Percentiles rank a stretch among this genome's conserved stretches.
These are phyloP conservation scores for Cephus sareptanus DNA, from an alignment of 2,888 invertebrate species.

Conservation along the genomic window DNA sequence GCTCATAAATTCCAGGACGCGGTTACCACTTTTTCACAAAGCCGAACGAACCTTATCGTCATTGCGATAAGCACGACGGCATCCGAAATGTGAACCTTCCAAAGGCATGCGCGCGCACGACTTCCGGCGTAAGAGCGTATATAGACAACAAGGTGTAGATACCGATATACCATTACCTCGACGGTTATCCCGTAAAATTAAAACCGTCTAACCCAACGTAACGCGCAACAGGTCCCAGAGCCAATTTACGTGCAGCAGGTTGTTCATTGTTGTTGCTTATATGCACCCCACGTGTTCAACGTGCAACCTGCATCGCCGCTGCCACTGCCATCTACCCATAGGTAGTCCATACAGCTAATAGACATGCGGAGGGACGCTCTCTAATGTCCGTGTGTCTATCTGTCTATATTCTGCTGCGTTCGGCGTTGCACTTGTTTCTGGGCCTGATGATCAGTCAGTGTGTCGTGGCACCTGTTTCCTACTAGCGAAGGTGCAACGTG, in stretches of 20 bases:
- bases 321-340: not conserved
- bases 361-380: slow-evolving; percentile 12
- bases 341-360: not conserved
- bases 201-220: not conserved
- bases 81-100: slow-evolving; percentile 6
- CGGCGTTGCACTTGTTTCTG: slow-evolving; percentile 21
- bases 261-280: not conserved
- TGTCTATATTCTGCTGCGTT: not conserved
- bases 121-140: not conserved
- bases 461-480: slow-evolving; percentile 59
- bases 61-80: not conserved
- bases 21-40: not conserved
- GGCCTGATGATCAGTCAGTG: slow-evolving; percentile 34
- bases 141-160: not conserved
- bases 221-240: not conserved
- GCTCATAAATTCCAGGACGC: not conserved
- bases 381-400: slow-evolving; percentile 47
- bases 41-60: not conserved
- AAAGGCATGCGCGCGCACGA: not conserved
- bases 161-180: not conserved
- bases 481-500: not conserved
- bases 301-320: slow-evolving; percentile 35
- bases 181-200: not conserved
- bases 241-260: not conserved
- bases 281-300: not conserved